These are phyloP conservation scores for Dromiciops gliroides DNA, from an alignment of 2,113 vertebrate genomes.

Conservation along the genomic window DNA sequence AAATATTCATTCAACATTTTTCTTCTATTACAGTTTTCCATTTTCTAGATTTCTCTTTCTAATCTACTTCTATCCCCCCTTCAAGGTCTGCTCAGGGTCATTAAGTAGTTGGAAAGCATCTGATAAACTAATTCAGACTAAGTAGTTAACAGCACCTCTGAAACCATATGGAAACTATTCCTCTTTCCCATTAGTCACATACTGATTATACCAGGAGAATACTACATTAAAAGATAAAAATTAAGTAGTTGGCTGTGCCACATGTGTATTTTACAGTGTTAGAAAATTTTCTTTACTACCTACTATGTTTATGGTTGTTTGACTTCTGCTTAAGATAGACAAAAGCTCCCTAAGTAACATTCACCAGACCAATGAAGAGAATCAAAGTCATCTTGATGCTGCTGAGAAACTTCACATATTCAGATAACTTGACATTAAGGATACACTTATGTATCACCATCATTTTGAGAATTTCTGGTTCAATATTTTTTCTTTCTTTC, in stretches of 20 bases:
- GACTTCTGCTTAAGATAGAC: background rate
- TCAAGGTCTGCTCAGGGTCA: background rate
- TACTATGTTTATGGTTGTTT: background rate
- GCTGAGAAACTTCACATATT: background rate
- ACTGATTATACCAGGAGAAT: background rate
- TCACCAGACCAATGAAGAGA: background rate
- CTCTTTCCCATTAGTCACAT: background rate
- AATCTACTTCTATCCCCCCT: background rate
- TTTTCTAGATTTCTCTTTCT: background rate
- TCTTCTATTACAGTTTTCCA: background rate
- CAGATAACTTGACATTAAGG: background rate
- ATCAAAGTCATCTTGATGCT: background rate
- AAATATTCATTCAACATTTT: background rate
- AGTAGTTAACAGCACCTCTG: background rate
- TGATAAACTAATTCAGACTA: background rate
- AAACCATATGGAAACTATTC: background rate
- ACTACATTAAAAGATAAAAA: background rate
- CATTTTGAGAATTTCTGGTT: background rate
- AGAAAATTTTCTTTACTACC: background rate
- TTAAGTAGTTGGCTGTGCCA: background rate
- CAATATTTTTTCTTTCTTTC: background rate
- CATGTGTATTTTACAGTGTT: background rate
- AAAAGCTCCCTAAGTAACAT: background rate
- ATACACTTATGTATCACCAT: background rate
- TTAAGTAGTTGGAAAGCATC: background rate